A percentile compares a stretch with the other conserved stretches of the same genome.
Evolutionary conservation across 2,888 invertebrate species (phyloP).

Genomic region (Drosophila robusta): DNA sequence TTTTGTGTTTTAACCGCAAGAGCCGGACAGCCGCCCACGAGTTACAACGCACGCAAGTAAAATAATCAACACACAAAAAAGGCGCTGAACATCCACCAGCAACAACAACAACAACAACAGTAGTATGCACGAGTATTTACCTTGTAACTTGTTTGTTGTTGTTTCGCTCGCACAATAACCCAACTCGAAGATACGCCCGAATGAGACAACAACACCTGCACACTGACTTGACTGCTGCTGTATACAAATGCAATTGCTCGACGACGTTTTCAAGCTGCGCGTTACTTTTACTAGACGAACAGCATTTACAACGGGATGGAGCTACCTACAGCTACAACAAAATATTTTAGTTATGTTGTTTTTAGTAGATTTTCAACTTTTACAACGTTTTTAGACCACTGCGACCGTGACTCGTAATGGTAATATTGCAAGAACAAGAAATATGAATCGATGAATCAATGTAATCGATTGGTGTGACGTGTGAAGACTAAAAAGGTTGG

Average conservation of each 20-base stretch:
- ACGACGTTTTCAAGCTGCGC: conserved; percentile 42
- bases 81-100: conserved; percentile 79
- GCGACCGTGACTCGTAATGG: conserved; percentile 49
- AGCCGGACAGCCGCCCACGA: conserved; percentile 70
- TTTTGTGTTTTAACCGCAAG: conserved; percentile 7
- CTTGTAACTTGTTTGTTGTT: conserved; percentile 80
- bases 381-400: conserved; percentile 42
- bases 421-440: conserved; percentile 47
- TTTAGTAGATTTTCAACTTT: conserved; percentile 21
- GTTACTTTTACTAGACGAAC: conserved; percentile 28
- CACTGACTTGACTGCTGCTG: conserved; percentile 35
- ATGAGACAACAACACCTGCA: conserved; percentile 72
- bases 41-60: conserved; percentile 75
- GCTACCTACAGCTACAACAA: neutral
- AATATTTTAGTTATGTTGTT: conserved; percentile 7
- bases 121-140: conserved; percentile 72
- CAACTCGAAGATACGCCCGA: conserved; percentile 62
- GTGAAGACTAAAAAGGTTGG: conserved; percentile 6
- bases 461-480: conserved; percentile 17
- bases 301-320: conserved; percentile 18
- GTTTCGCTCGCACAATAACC: conserved; percentile 73
- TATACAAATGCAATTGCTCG: conserved; percentile 64
- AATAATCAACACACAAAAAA: conserved; percentile 76
- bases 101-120: conserved; percentile 61
- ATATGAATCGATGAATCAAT: conserved; percentile 28